Conservation (phyloP, 2,888 invertebrate species). For the Watsonalla binaria region DNA sequence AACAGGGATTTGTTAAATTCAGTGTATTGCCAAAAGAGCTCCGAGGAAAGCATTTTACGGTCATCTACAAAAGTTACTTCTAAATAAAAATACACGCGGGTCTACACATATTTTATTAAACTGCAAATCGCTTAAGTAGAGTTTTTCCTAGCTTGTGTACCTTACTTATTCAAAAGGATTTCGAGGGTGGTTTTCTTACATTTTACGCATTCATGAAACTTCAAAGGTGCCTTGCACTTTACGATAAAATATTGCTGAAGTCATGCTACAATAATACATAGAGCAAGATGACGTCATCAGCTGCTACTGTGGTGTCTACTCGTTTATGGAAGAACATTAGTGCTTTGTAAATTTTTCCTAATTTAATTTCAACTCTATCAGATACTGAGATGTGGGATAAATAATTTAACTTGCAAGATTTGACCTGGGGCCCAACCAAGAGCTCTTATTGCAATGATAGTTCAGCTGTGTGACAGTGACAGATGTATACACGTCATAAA, state of each 20-base stretch:
- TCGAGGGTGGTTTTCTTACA: neutral
- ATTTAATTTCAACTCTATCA: too few species aligned
- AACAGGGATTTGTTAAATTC: neutral
- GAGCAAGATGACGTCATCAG: neutral
- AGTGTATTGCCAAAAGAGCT: neutral
- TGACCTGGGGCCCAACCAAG: too few species aligned
- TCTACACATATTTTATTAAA: conserved; percentile 5
- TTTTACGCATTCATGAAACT: neutral
- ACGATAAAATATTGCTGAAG: neutral
- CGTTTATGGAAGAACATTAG: too few species aligned
- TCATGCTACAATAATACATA: neutral
- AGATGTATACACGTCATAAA: too few species aligned
- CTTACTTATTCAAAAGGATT: neutral
- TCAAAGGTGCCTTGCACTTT: neutral
- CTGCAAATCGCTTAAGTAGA: neutral
- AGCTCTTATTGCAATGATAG: too few species aligned
- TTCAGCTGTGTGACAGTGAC: too few species aligned
- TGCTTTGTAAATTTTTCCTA: too few species aligned
- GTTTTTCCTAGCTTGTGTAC: neutral
- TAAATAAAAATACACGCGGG: conserved; percentile 12
- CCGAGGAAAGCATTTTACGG: conserved; percentile 6
- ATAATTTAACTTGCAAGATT: too few species aligned
- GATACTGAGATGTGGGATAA: too few species aligned
- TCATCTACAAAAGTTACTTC: conserved; percentile 27
- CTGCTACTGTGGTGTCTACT: too few species aligned